A percentile compares a stretch with the other conserved stretches of the same genome.
Evolutionary conservation across 2,797 vertebrate species (phyloP).

Genomic region (Syngnathus rostellatus): DNA sequence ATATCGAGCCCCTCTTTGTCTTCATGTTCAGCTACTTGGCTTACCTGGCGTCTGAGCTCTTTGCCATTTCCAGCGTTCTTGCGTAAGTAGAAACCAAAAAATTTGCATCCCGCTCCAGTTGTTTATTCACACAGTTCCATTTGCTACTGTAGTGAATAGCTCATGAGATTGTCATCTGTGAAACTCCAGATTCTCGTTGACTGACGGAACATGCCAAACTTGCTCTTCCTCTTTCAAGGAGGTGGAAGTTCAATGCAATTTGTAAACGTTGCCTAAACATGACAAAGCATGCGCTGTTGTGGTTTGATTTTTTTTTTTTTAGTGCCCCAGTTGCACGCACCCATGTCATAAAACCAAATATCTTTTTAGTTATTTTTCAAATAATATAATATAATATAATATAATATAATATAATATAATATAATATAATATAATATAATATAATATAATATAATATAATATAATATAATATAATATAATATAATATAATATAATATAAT

Average conservation of each 20-base stretch:
- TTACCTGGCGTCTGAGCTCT: constrained; percentile 87
- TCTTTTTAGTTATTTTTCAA: too few relatives aligned
- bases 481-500: too few relatives aligned
- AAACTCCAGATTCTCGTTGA: neutral
- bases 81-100: constrained; percentile 72
- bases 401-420: too few relatives aligned
- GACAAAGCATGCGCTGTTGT: neutral
- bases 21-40: constrained; percentile 93
- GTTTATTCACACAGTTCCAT: neutral
- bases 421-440: too few relatives aligned
- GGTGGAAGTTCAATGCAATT: neutral
- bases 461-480: too few relatives aligned
- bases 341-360: too few relatives aligned
- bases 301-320: neutral
- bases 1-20: constrained; percentile 91
- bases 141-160: neutral
- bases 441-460: too few relatives aligned
- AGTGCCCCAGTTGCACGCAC: too few relatives aligned
- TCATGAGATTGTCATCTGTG: neutral
- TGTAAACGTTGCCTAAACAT: neutral
- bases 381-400: too few relatives aligned
- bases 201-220: neutral
- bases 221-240: neutral
- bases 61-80: constrained; percentile 86
- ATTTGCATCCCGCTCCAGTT: neutral